Conservation (phyloP, 2,888 invertebrate genomes). For the Drosophila formosana region DNA sequence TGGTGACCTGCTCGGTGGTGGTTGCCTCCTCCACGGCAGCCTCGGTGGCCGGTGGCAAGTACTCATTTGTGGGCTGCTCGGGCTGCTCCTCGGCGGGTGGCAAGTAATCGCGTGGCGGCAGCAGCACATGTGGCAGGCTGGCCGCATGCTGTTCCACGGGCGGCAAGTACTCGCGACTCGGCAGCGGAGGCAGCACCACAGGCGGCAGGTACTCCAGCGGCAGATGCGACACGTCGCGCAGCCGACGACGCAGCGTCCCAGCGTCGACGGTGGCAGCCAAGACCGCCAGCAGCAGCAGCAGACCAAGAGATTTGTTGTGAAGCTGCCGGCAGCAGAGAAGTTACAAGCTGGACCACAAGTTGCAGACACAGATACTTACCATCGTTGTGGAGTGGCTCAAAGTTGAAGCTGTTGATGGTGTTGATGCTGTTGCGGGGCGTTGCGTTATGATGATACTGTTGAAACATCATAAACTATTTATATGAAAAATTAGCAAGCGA, state of each 20-base stretch:
- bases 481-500: slow-evolving; percentile 77
- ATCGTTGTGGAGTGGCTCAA: slow-evolving; percentile 31
- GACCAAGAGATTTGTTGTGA: slow-evolving; percentile 14
- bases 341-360: background rate
- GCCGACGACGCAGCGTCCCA: slow-evolving; percentile 46
- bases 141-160: slow-evolving; percentile 75
- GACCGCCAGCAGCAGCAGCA: slow-evolving; percentile 21
- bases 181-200: slow-evolving; percentile 71
- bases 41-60: slow-evolving; percentile 51
- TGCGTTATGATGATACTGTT: slow-evolving; percentile 65
- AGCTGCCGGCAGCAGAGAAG: slow-evolving; percentile 15
- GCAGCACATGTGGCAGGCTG: slow-evolving; percentile 53
- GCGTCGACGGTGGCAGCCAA: slow-evolving; percentile 23
- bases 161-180: slow-evolving; percentile 76
- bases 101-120: slow-evolving; percentile 70
- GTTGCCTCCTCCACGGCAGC: slow-evolving; percentile 29
- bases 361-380: slow-evolving; percentile 44
- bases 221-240: slow-evolving; percentile 81
- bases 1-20: slow-evolving; percentile 41
- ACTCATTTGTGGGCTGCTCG: slow-evolving; percentile 61
- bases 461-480: slow-evolving; percentile 76
- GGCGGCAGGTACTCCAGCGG: slow-evolving; percentile 76
- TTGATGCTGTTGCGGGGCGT: slow-evolving; percentile 30
- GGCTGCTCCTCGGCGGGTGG: slow-evolving; percentile 50
- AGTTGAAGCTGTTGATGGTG: slow-evolving; percentile 4